A percentile compares a stretch with the other conserved stretches of the same genome.
Conservation (phyloP, 2,113 vertebrate species). For the Datnioides undecimradiatus region DNA sequence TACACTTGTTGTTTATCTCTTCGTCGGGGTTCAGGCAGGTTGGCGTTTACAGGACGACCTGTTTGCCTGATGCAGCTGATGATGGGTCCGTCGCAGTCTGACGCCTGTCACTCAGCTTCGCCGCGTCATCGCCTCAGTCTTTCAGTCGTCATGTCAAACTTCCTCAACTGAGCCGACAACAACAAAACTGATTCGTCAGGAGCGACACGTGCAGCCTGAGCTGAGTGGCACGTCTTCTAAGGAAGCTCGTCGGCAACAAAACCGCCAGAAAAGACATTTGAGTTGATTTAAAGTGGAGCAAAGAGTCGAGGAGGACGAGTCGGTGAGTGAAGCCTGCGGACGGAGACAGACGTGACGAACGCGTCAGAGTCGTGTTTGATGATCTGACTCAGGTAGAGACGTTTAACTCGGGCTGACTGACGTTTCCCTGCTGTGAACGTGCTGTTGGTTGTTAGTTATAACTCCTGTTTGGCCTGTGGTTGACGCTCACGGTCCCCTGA, state of each 20-base stretch:
- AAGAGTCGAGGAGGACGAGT: no score
- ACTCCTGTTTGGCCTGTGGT: no score
- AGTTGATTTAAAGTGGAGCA: no score
- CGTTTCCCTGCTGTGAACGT: no score
- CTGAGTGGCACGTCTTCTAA: not conserved
- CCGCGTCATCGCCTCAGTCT: not conserved
- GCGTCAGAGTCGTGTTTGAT: no score
- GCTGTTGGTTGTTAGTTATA: no score
- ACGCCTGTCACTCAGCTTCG: not conserved
- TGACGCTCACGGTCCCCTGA: no score
- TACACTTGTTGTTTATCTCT: conserved; percentile 1
- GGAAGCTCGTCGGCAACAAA: not conserved
- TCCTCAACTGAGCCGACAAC: not conserved
- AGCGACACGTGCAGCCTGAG: not conserved
- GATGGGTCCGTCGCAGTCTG: not conserved
- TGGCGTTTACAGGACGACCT: not conserved
- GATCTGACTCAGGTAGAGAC: no score
- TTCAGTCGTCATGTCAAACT: not conserved
- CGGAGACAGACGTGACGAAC: no score
- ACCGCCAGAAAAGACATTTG: not conserved
- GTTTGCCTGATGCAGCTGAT: not conserved
- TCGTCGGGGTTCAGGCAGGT: conserved; percentile 9
- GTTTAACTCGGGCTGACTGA: no score
- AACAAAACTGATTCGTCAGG: not conserved
- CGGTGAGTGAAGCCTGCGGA: no score